Evolutionary conservation across 37 sponge, comb jelly and placozoan genomes (phyloP).

Genomic region (Spongia lamella): DNA sequence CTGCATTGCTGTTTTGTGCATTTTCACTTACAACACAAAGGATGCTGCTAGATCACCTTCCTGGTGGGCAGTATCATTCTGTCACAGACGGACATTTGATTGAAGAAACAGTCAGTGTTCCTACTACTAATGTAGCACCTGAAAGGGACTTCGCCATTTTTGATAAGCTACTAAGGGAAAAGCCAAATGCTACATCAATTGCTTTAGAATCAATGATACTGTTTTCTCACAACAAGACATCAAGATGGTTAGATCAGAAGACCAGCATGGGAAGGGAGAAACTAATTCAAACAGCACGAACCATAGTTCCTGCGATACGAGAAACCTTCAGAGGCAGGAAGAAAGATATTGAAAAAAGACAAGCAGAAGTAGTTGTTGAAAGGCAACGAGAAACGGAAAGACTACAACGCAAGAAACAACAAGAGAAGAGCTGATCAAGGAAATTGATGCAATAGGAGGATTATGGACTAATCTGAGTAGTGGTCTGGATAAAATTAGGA

Average conservation of each 20-base stretch:
- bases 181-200: conserved; percentile 35
- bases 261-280: conserved; percentile 3
- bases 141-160: conserved; percentile 41
- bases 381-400: background rate
- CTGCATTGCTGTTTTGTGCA: conserved; percentile 28
- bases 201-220: conserved; percentile 38
- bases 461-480: conserved; percentile 10
- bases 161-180: conserved; percentile 28
- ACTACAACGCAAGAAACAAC: background rate
- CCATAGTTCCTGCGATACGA: conserved; percentile 2
- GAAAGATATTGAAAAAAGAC: conserved; percentile 6
- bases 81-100: conserved; percentile 1
- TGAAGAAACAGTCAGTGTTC: conserved; percentile 23
- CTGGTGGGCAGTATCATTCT: conserved; percentile 24
- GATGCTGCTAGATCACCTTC: conserved; percentile 35
- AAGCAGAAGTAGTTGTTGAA: background rate
- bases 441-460: conserved; percentile 11
- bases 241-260: conserved; percentile 21
- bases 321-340: conserved; percentile 6
- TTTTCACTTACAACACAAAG: conserved; percentile 40
- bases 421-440: conserved; percentile 21
- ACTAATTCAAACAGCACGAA: conserved; percentile 26
- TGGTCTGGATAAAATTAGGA: conserved; percentile 8
- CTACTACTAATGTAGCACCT: conserved; percentile 46
- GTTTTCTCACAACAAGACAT: conserved; percentile 44